Conservation (phyloP, 2,888 invertebrate species). For the Tridacna gigas region DNA sequence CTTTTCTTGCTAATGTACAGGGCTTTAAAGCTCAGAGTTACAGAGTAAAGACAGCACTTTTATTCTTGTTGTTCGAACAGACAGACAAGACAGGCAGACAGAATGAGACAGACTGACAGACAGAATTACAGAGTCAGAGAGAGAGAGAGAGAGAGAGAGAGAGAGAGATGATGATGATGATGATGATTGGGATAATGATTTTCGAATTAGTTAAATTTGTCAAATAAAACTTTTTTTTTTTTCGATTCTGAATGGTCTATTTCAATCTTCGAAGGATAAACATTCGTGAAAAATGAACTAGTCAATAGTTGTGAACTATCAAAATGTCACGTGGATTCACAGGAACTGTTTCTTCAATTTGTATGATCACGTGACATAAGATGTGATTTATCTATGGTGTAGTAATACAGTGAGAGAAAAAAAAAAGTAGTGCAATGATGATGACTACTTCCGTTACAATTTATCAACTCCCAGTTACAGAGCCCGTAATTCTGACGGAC, state of each 20-base stretch:
- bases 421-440: conserved; percentile 2
- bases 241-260: background rate
- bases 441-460: conserved; percentile 22
- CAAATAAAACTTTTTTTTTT: background rate
- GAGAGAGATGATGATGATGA: background rate
- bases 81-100: background rate
- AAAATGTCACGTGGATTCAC: background rate
- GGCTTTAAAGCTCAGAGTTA: background rate
- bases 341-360: background rate
- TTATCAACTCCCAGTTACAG: conserved; percentile 23
- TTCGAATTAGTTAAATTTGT: background rate
- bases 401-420: background rate
- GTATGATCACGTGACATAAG: background rate
- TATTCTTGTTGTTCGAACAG: background rate
- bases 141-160: background rate
- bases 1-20: background rate
- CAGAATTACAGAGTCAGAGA: background rate
- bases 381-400: background rate
- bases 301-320: background rate
- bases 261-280: background rate
- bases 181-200: background rate
- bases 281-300: background rate
- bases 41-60: background rate
- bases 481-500: conserved; percentile 66
- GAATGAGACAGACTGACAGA: background rate